Percentiles rank a stretch among this genome's conserved stretches.
Evolutionary conservation across 2,888 invertebrate species (phyloP).

Genomic region (Troilus luridus): DNA sequence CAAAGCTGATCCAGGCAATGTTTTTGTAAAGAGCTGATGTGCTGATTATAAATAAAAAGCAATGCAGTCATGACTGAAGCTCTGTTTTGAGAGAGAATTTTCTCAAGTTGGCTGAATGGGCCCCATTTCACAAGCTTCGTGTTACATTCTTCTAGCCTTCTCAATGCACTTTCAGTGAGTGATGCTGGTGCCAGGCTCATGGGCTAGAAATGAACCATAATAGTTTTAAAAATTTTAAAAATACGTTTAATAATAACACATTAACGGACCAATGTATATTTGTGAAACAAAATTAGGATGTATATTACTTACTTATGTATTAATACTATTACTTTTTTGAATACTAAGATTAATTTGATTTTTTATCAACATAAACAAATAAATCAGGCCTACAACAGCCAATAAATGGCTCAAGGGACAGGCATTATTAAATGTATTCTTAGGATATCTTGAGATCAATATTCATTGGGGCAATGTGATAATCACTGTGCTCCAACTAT

Average conservation of each 20-base stretch:
- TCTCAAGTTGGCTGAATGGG: constrained; percentile 90
- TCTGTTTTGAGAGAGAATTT: constrained; percentile 91
- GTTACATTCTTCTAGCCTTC: constrained; percentile 91
- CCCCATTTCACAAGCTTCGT: constrained; percentile 92
- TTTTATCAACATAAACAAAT: too few relatives aligned
- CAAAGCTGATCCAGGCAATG: constrained; percentile 85
- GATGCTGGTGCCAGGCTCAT: constrained; percentile 83
- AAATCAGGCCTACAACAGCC: too few relatives aligned
- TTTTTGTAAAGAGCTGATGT: constrained; percentile 84
- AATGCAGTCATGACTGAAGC: constrained; percentile 91
- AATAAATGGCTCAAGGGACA: too few relatives aligned
- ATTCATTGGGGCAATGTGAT: too few relatives aligned
- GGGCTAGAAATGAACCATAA: constrained; percentile 73
- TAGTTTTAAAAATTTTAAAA: not conserved
- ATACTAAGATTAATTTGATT: too few relatives aligned
- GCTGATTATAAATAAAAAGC: constrained; percentile 89
- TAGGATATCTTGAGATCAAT: too few relatives aligned
- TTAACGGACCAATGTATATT: not conserved
- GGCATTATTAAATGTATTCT: too few relatives aligned
- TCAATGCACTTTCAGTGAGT: constrained; percentile 86
- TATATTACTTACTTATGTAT: not conserved
- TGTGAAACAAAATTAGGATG: not conserved
- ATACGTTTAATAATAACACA: not conserved
- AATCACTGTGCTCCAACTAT: too few relatives aligned
- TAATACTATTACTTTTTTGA: too few relatives aligned